Evolutionary conservation across 2,888 invertebrate genomes (phyloP).

Genomic region (Eulithis testata): DNA sequence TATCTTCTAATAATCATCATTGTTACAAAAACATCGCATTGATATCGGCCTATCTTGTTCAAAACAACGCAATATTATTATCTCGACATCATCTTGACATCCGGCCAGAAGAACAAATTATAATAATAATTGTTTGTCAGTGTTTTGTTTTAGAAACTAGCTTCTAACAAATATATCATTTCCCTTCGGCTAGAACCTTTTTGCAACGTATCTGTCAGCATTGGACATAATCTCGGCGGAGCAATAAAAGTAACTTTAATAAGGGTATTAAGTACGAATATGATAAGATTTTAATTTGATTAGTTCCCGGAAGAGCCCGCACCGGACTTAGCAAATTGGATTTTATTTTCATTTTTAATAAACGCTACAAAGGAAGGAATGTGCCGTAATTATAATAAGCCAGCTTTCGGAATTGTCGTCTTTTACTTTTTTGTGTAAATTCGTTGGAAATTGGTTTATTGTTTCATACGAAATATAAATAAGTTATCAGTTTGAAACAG

Average conservation of each 20-base stretch:
- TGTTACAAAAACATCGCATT: no score
- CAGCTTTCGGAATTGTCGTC: slow-evolving; percentile 4
- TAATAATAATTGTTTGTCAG: no score
- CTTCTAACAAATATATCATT: neutral
- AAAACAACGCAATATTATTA: no score
- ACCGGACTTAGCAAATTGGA: neutral
- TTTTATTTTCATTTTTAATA: slow-evolving; percentile 3
- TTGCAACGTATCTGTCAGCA: neutral
- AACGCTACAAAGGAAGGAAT: neutral
- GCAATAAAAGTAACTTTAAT: neutral
- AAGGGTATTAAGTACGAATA: slow-evolving; percentile 1
- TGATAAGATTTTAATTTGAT: neutral
- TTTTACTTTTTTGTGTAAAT: slow-evolving; percentile 3
- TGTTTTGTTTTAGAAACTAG: no score
- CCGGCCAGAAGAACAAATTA: no score
- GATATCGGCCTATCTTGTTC: no score
- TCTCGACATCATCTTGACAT: no score
- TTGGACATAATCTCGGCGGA: neutral
- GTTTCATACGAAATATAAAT: neutral
- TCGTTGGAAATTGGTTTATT: neutral
- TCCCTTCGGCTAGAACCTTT: neutral
- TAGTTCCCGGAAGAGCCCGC: neutral
- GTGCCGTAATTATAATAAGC: neutral
- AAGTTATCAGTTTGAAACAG: no score
- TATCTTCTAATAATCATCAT: no score